Percentiles rank a stretch among this genome's conserved stretches.
phyloP scores from a whole-genome alignment of 1,140 invertebrate species.

The Asbolus verrucosus region DNA sequence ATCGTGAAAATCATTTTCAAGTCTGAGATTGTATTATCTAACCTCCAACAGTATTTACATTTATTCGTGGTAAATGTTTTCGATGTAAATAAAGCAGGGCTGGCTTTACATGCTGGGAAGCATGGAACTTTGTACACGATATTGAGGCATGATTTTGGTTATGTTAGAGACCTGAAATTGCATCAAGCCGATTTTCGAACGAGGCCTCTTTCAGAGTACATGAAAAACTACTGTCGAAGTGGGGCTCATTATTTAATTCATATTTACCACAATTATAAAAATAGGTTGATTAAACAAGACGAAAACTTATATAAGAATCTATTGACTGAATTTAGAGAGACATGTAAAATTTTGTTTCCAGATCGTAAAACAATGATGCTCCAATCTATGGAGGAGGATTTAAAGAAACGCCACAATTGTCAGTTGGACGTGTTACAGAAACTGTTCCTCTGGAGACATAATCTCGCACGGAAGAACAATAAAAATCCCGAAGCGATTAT shows the following conservation, averaged over 20 bases:
- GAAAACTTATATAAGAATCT: neutral
- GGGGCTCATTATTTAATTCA: neutral
- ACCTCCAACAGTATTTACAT: neutral
- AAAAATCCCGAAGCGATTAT: neutral
- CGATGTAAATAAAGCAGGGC: neutral
- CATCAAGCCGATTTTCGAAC: neutral
- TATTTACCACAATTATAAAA: slow-evolving; percentile 6
- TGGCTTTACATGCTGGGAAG: neutral
- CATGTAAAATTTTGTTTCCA: neutral
- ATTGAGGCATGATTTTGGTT: neutral
- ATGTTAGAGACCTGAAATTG: neutral
- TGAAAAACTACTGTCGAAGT: neutral
- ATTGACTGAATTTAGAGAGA: neutral
- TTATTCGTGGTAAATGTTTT: slow-evolving; percentile 15
- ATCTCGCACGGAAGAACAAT: neutral
- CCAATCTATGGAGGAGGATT: neutral
- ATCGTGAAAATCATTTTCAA: slow-evolving; percentile 3
- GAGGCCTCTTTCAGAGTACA: neutral
- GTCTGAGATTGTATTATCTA: neutral
- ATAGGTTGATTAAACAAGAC: neutral
- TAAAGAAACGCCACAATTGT: neutral
- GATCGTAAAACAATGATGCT: neutral
- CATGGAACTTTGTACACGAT: neutral
- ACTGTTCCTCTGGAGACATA: neutral
- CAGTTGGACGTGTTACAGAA: neutral